Evolutionary conservation across 2,797 vertebrate genomes (phyloP).

Genomic region (Phataginus tricuspis): DNA sequence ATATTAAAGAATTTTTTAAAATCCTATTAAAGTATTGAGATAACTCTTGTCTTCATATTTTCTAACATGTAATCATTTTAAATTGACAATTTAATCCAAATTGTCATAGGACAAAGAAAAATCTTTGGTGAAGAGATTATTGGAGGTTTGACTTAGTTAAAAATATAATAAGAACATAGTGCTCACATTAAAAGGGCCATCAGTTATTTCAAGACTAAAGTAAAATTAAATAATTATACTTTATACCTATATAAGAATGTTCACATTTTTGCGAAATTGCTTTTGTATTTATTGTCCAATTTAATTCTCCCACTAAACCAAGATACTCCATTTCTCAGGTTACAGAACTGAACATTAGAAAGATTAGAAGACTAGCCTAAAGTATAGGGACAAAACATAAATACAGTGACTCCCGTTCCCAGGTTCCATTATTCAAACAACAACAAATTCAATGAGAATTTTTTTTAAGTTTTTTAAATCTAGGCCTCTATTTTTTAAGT

Average conservation of each 20-base stretch:
- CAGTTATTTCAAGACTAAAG: slow-evolving; percentile 47
- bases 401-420: background rate
- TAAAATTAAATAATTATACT: slow-evolving; percentile 33
- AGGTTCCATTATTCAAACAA: background rate
- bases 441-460: background rate
- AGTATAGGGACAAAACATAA: background rate
- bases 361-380: background rate
- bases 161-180: slow-evolving; percentile 23
- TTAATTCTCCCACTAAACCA: background rate
- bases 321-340: background rate
- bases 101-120: slow-evolving; percentile 71
- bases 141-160: slow-evolving; percentile 62
- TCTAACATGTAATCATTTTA: slow-evolving; percentile 77
- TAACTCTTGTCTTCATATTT: slow-evolving; percentile 70
- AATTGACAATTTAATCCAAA: slow-evolving; percentile 79
- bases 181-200: slow-evolving; percentile 56
- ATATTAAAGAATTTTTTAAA: slow-evolving; percentile 70
- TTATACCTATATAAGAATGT: background rate
- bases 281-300: background rate
- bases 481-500: background rate
- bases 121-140: slow-evolving; percentile 57
- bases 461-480: background rate
- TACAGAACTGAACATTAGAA: background rate
- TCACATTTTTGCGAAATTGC: background rate
- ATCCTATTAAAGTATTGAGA: slow-evolving; percentile 75